Base-by-base conservation (phyloP, 2,888 invertebrate species). In the Kuschelorhynchus macadamiae region DNA sequence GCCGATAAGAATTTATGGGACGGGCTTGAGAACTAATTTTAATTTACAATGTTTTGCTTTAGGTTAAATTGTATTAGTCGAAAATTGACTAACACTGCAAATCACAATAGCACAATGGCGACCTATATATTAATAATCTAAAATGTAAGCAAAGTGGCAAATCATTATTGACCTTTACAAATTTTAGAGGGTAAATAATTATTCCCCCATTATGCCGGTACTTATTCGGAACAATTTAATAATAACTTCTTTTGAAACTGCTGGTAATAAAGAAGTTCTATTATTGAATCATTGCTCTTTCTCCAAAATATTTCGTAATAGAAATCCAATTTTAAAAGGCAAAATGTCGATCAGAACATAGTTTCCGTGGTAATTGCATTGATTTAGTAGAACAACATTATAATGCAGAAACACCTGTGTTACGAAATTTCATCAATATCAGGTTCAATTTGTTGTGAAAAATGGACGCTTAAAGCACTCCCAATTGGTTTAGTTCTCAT, bases 401-500 rank as follows among this genome's bases (percentile, higher is more conserved):
- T 21, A 42, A 52, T 61, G 50, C 49, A 36, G 49, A 36, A 59
- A 49, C 59, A 59, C 59, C 59, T 59, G 59, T 49, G 44, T 41
- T 61, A 17, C 52, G 61, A 61, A 61, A 61, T 32, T 61, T 32
- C 42, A 42, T 52, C 50, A 52, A 52, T 61, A 61, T 61, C 50
- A 49, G 50, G 42, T 52, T 61, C 50, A 44, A 50, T 61, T 60
- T 47, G 60, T 42, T 21, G 32, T 49, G 46, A 25, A 59, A 49
- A 59, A 59, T 59, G 17, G 33, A 57, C 57, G 18, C 21, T 18
- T 33, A 60, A 39, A 50, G 42, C 61, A 42, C 61, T 17, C 61
- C 50, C 30, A 52, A 8, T 52, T 32, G 20, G 30, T 52, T 61
- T 14, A 12, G 18, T 44, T 32, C 44, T 30, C 61, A 61, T 41